These are phyloP conservation scores for Standfussiana lucernea DNA, from an alignment of 2,888 invertebrate genomes.

Conservation along the genomic window DNA sequence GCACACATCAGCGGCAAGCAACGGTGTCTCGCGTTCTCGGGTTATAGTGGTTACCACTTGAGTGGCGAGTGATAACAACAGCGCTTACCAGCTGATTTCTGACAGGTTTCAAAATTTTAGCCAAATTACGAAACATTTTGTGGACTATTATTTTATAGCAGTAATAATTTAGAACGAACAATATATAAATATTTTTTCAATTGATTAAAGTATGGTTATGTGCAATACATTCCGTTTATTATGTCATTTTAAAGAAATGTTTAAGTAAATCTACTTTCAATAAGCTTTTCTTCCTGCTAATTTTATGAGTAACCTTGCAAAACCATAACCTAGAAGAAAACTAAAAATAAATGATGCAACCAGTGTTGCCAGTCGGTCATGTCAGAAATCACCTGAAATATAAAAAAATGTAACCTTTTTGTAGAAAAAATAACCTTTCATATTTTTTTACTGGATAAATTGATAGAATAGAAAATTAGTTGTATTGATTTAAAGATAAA, in stretches of 20 bases:
- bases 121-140: constrained; percentile 83
- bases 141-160: background rate
- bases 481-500: too few relatives aligned
- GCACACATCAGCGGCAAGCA: background rate
- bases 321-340: constrained; percentile 43
- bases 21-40: background rate
- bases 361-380: too few relatives aligned
- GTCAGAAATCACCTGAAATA: too few relatives aligned
- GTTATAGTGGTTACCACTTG: background rate
- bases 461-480: too few relatives aligned
- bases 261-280: background rate
- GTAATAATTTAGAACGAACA: background rate
- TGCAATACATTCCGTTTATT: background rate
- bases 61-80: background rate
- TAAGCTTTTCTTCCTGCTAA: constrained; percentile 25
- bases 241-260: background rate
- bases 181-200: background rate
- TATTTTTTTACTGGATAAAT: too few relatives aligned
- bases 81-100: constrained; percentile 79
- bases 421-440: too few relatives aligned
- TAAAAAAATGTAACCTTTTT: too few relatives aligned
- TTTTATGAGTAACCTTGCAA: constrained; percentile 25
- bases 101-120: constrained; percentile 80
- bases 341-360: constrained; percentile 47
- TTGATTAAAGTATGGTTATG: background rate